These are phyloP conservation scores for Aphaenogaster floridana DNA, from an alignment of 1,140 invertebrate species.

Conservation along the genomic window DNA sequence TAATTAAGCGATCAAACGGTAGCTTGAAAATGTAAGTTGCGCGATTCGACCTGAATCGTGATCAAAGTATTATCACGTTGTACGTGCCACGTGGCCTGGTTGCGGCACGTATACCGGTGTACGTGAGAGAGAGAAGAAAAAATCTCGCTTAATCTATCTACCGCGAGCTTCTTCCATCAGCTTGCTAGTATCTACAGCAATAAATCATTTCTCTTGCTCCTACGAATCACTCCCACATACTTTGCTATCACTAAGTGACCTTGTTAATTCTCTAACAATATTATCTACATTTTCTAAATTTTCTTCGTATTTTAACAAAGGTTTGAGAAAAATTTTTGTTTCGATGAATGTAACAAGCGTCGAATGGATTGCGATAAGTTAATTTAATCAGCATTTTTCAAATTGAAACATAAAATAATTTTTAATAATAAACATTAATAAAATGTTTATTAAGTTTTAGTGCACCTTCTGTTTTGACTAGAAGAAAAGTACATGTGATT, in stretches of 20 bases:
- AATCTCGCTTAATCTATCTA: conserved; percentile 17
- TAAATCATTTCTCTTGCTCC: conserved; percentile 45
- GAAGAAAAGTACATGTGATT: neutral
- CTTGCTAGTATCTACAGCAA: conserved; percentile 18
- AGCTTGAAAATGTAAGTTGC: conserved; percentile 35
- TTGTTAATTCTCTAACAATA: neutral
- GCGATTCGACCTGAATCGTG: conserved; percentile 44
- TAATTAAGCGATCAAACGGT: conserved; percentile 55
- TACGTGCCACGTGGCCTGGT: conserved; percentile 30
- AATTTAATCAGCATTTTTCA: neutral
- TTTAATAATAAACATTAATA: neutral
- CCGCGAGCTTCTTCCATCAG: conserved; percentile 16
- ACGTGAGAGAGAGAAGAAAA: neutral
- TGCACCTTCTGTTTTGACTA: neutral
- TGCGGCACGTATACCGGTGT: neutral
- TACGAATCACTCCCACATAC: neutral
- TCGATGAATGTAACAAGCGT: neutral
- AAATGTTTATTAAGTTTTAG: neutral
- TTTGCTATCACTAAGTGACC: conserved; percentile 1
- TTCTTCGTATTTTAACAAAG: neutral
- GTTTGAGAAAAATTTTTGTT: neutral
- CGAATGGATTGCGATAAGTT: neutral
- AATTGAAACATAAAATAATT: neutral
- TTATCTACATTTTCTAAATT: neutral
- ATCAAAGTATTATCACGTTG: conserved; percentile 46